Conservation (phyloP, 1,140 invertebrate species). For the Platorchestia sp. region DNA sequence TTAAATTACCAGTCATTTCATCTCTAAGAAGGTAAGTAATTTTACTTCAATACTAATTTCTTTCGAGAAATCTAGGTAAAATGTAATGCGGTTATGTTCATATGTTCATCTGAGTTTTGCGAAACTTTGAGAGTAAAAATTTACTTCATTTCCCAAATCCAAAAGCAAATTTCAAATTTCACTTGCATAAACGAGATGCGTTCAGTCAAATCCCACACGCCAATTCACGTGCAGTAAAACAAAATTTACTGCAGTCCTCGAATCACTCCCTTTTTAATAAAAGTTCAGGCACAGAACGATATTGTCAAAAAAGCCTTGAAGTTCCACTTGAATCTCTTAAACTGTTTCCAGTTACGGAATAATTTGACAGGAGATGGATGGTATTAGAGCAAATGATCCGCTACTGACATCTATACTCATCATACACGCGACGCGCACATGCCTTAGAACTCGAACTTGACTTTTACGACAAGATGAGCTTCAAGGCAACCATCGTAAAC, state of each 20-base stretch:
- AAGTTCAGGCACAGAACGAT: not conserved
- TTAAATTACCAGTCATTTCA: not conserved
- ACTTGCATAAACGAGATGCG: not conserved
- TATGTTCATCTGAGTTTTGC: not conserved
- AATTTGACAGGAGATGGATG: not conserved
- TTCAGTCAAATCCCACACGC: not conserved
- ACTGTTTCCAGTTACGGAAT: not conserved
- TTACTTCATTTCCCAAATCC: not conserved
- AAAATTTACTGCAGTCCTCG: not conserved
- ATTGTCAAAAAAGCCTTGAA: not conserved
- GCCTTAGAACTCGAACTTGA: not conserved
- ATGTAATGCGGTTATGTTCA: not conserved
- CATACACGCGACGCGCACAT: not conserved
- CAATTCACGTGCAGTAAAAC: not conserved
- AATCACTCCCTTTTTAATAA: not conserved
- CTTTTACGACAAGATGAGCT: not conserved
- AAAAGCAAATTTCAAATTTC: not conserved
- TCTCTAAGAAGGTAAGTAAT: not conserved
- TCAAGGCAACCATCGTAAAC: conserved; percentile 37
- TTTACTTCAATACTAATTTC: not conserved
- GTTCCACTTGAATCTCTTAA: not conserved
- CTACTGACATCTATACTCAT: not conserved
- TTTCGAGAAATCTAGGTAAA: too few species aligned
- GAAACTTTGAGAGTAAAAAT: not conserved
- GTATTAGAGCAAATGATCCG: not conserved